Evolutionary conservation across 2,113 vertebrate species (phyloP), one percentile per base, ranked within the genome.

Genomic region (Myotis yumanensis): DNA sequence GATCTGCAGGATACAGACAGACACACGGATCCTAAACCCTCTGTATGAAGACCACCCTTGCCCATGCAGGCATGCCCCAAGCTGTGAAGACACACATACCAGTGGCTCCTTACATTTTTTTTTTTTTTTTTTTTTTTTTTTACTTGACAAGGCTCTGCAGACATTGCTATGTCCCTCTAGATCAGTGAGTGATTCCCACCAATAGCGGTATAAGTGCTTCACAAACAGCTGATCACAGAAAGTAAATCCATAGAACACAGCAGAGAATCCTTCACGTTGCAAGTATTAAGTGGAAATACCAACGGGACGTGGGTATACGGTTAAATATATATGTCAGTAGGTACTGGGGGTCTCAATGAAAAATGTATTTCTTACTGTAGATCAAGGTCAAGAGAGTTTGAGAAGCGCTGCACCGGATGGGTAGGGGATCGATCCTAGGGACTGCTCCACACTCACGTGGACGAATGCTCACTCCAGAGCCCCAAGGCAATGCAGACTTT

Each of bases 341-440:
- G 35, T 9, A 35, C 1, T 37, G n/a, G 84, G 76, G 76, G 76
- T 86, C 52, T 84, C 46, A 89, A 30, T 16, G 20, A 72, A 86
- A 90, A 79, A 85, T 43, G 64, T 59, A 85, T 80, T 95, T 85
- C 54, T 90, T 77, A 77, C 59, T 84, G 51, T 51, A 30, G 46
- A 93, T 82, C 85, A 95, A 92, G 81, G 80, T 88, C 92, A 85
- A 81, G 72, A 83, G 43, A 54, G 17, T 62, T 69, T 51, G 62
- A 77, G 90, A 88, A 96, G 12, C 59, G 40, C 5, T n/a, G 51
- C n/a, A 64, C 14, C 9, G 52, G 17, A 57, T 11, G 48, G 71
- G 28, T 30, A 75, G 18, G 54, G 7, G 73, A 66, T n/a, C 51
- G 73, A 71, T n/a, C 51, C 79, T 69, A 37, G 11, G 59, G 54